Evolutionary conservation across 2,113 vertebrate genomes (phyloP).

Genomic region (Tragelaphus buxtoni): DNA sequence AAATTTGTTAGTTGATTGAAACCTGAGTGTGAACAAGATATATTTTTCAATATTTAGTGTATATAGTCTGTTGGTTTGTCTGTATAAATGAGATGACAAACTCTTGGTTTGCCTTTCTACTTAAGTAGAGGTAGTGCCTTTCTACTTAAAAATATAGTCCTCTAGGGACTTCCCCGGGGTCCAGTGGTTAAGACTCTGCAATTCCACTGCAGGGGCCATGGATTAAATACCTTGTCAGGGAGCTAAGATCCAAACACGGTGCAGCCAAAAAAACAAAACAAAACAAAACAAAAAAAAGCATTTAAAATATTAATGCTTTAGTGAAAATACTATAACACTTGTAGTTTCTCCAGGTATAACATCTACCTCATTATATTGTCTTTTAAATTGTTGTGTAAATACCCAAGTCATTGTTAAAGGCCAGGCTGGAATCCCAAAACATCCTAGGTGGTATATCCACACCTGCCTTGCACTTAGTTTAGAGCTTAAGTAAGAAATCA

Average conservation of each 20-base stretch:
- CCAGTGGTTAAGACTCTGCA: background rate
- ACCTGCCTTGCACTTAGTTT: background rate
- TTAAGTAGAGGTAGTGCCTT: background rate
- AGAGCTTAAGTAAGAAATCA: background rate
- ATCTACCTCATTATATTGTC: background rate
- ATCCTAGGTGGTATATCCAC: background rate
- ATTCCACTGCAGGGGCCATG: background rate
- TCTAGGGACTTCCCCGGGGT: background rate
- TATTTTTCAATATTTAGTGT: background rate
- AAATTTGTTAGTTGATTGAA: background rate
- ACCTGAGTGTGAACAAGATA: background rate
- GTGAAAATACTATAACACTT: background rate
- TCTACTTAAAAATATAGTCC: conserved; percentile 9
- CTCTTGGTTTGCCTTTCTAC: background rate
- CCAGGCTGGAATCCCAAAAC: background rate
- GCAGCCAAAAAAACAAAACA: background rate
- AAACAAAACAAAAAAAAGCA: background rate
- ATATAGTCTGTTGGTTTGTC: background rate
- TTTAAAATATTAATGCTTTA: conserved; percentile 21
- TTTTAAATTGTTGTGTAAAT: background rate
- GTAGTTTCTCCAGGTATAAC: background rate
- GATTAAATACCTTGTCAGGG: background rate
- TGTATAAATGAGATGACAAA: background rate
- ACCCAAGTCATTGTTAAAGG: background rate
- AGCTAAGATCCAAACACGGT: background rate